Conservation (phyloP, 2,113 vertebrate genomes). For the Manacus vitellinus region DNA sequence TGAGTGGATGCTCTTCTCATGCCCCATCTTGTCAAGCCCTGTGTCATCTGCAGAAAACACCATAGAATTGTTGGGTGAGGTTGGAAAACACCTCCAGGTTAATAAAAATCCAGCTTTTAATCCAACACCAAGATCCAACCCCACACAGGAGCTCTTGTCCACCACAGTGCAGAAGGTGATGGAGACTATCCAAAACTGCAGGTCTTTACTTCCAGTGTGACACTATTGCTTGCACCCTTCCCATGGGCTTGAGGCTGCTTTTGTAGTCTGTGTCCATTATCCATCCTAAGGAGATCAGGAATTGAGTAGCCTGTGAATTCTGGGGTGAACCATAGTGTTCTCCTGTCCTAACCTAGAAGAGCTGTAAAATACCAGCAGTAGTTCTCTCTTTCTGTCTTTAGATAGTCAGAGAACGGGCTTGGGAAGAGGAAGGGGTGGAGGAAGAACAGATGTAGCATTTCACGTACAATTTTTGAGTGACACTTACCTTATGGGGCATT, state of each 20-base stretch:
- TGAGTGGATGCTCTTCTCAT: not conserved
- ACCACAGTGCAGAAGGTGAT: not conserved
- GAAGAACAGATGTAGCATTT: conserved; percentile 60
- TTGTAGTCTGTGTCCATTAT: not conserved
- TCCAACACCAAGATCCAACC: not conserved
- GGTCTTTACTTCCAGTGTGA: not conserved
- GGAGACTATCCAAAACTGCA: not conserved
- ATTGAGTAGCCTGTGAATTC: not conserved
- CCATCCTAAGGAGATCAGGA: not conserved
- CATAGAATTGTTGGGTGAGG: not conserved
- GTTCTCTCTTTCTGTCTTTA: not conserved
- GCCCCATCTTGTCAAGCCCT: not conserved
- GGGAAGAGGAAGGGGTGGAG: not conserved
- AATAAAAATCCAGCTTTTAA: not conserved
- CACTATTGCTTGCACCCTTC: not conserved
- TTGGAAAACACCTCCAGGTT: not conserved
- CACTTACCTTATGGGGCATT: conserved; percentile 53
- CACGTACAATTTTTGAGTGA: conserved; percentile 25
- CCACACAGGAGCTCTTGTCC: not conserved
- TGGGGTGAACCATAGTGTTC: not conserved
- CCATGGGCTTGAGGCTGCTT: not conserved
- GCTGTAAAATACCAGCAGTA: not conserved
- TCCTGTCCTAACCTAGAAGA: not conserved
- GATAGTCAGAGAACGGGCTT: not conserved
- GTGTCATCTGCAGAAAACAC: not conserved